Evolutionary conservation across 2,797 vertebrate species (phyloP), one percentile per base, ranked within the genome.

Genomic region (Coregonus sp.): DNA sequence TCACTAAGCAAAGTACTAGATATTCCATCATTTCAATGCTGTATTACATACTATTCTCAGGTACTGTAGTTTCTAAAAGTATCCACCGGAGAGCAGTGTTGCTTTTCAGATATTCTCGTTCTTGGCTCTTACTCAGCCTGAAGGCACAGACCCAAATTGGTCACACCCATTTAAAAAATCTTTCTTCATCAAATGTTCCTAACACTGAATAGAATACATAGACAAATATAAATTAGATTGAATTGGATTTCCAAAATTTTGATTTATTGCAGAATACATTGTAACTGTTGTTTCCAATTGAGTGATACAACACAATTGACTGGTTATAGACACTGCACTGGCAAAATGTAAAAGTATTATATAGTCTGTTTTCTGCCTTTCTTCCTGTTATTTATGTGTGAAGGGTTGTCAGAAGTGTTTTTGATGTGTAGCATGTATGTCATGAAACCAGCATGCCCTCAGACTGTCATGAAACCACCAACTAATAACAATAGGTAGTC

Each of bases 81-180:
- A 59, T 68, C 89, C 92, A 91, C 89, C 78, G 82, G 90, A 84
- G 84, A 90, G 86, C 87, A 92, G 85, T 90, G 83, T 92, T 88
- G 86, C 74, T 71, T 86, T 73, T 89, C 74, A 56, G 76, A 80
- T 1, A 61, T 6, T 33, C 4, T 3, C 4, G 1, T 20, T 9
- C 0, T 6, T 11, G 20, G 4, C n/a, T 4, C 16, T n/a, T 54
- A n/a, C 29, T 11, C 25, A 40, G 33, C 63, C 66, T 4, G 1
- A 68, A 15, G 31, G 29, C 56, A 6, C 20, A 9, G 16, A 14
- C 56, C 37, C 29, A 31, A 47, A 78, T 52, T 33, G 40, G 72
- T 71, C 59, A 50, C 72, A 75, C 52, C 33, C 16, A 70, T 18
- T 47, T 47, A 37, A 50, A 16, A 6, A 29, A 18, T 29, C 51